Base-by-base conservation (phyloP, 2,113 vertebrate species). In the Chionomys nivalis region DNA sequence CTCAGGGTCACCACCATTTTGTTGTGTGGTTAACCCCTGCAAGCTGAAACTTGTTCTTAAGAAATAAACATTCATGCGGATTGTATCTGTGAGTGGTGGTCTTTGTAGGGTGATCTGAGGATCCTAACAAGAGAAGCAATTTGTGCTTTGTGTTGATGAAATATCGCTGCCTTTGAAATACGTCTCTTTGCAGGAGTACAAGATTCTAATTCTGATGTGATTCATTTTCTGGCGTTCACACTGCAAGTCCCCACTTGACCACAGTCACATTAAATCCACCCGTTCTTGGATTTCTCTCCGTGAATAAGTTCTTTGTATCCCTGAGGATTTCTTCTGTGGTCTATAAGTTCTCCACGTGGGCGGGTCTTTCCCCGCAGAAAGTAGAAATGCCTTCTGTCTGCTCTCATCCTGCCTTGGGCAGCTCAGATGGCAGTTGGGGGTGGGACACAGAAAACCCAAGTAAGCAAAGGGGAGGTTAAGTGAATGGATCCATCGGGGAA, bases 201-300 rank as follows among this genome's bases (percentile, higher is more conserved):
- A 76, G 21, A 76, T 77, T 79, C 63, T 55, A 87, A 83, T 47
- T 79, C 7, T 78, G 42, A 83, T 68, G 3, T 52, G 44, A 61
- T 68, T 96, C 9, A 66, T 83, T 94, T 95, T 83, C 66, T 72
- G 44, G 14, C 16, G 52, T 70, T 70, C 77, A 76, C 63, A 91
- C 49, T 82, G 5, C 33, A 76, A 81, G 24, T 42, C 10, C 0
- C 12, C 2, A 79, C 28, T 26, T 21, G 28, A 28, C 13, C 21
- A 14, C 14, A 85, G 55, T 76, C 55, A 75, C 23, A 85, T 52
- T 39, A 16, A 87, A 13, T 75, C 19, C 19, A 19, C 13, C 44
- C 39, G 31, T 39, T 39, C 68, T 78, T n/a, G 2, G 42, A 36
- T 36, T 90, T 86, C 68, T 23, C 94, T 87, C 9, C 8, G 24